A percentile compares a stretch with the other conserved stretches of the same genome.
phyloP scores from a whole-genome alignment of 2,888 invertebrate genomes.

The Agrochola lychnidis region DNA sequence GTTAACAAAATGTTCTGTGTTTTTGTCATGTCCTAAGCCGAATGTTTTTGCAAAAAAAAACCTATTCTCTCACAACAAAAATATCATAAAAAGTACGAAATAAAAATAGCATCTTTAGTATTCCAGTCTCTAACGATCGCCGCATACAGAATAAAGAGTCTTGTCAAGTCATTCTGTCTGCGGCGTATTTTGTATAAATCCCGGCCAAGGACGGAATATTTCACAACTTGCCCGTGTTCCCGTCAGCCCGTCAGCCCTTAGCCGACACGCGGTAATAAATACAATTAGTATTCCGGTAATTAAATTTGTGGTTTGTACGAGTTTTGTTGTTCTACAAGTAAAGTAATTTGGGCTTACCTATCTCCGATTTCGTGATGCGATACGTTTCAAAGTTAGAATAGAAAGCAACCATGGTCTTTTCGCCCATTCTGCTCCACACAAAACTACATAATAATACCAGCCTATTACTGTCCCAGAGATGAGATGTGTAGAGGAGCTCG shows the following conservation, averaged over 20 bases:
- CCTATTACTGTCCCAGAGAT: not conserved
- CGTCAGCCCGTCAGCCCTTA: constrained; percentile 28
- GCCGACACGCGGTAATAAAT: constrained; percentile 26
- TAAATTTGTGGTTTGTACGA: constrained; percentile 26
- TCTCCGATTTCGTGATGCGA: constrained; percentile 5
- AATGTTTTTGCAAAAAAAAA: not conserved
- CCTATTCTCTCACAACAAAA: not conserved
- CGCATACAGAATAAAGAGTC: constrained; percentile 28
- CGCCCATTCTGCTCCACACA: not conserved
- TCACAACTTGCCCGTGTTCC: constrained; percentile 17
- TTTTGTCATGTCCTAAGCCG: not conserved
- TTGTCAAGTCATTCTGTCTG: constrained; percentile 37
- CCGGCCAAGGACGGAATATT: constrained; percentile 51
- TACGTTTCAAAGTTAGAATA: not conserved
- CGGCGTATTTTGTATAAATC: constrained; percentile 43
- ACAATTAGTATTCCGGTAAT: constrained; percentile 48
- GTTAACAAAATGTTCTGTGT: not conserved
- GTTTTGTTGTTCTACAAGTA: constrained; percentile 19
- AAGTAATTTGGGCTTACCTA: not conserved
- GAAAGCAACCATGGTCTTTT: not conserved
- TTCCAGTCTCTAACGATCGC: constrained; percentile 6
- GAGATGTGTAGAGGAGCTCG: too few species aligned
- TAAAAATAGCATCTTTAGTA: constrained; percentile 24
- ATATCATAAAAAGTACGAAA: not conserved
- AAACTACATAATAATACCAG: not conserved